Conservation (phyloP, 2,797 vertebrate species). For the Silurus aristotelis region DNA sequence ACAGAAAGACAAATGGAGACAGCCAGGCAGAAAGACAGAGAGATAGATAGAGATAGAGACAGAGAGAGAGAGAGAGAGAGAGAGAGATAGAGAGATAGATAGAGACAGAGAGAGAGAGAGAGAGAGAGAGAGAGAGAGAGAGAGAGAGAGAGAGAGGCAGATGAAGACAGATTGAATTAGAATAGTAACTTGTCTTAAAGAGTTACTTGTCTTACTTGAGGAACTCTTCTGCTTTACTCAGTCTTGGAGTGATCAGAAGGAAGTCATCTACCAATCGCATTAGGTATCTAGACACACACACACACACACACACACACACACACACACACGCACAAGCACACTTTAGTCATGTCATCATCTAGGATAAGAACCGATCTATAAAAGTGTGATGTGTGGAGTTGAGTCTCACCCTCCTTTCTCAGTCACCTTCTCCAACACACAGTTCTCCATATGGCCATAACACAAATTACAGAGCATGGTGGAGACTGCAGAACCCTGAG, state of each 20-base stretch:
- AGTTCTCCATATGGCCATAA: conserved; percentile 93
- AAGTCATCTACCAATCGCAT: conserved; percentile 94
- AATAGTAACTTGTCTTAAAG: conserved; percentile 60
- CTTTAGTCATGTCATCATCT: not conserved
- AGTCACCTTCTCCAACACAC: conserved; percentile 70
- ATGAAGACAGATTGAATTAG: too few species aligned
- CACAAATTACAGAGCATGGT: conserved; percentile 89
- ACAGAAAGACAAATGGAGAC: not conserved
- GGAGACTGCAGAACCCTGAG: conserved; percentile 89
- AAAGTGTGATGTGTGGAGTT: not conserved
- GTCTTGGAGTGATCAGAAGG: conserved; percentile 87
- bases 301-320: not conserved
- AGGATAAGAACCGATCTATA: too few species aligned
- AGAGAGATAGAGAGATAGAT: not conserved
- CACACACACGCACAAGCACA: conserved; percentile 2
- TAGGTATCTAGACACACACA: conserved; percentile 73
- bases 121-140: not conserved
- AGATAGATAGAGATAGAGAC: not conserved
- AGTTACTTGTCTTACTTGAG: conserved; percentile 76
- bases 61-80: accelerated
- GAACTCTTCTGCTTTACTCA: conserved; percentile 79
- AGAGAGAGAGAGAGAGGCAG: not conserved
- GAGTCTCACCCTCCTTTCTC: conserved; percentile 77
- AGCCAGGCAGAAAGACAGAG: not conserved
- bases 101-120: not conserved